phyloP scores from a whole-genome alignment of 1,140 invertebrate species.

The Cydia fagiglandana region DNA sequence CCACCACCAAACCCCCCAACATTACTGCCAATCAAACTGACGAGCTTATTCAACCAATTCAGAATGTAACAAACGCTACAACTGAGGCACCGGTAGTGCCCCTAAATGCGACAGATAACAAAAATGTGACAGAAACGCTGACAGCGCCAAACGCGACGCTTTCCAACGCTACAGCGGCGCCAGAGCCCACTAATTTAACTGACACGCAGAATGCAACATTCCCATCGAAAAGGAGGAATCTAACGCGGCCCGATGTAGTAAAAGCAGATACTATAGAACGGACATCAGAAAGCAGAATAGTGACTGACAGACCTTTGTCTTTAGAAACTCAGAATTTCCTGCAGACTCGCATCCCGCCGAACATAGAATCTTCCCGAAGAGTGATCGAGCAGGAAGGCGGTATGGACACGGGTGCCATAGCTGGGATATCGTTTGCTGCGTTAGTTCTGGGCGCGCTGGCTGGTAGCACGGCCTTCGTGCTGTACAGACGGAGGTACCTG shows the following conservation, averaged over 20 bases:
- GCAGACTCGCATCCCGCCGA: constrained; percentile 67
- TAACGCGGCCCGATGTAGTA: constrained; percentile 61
- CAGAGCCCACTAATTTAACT: constrained; percentile 33
- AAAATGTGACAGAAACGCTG: constrained; percentile 42
- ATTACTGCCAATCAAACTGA: constrained; percentile 45
- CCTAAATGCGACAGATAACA: constrained; percentile 37
- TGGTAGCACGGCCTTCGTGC: constrained; percentile 85
- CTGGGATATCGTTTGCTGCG: constrained; percentile 85
- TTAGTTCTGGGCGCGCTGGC: constrained; percentile 83
- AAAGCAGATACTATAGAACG: constrained; percentile 59
- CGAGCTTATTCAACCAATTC: constrained; percentile 23
- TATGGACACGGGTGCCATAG: constrained; percentile 85
- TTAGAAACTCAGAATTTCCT: constrained; percentile 62
- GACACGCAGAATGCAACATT: constrained; percentile 23
- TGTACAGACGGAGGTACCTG: constrained; percentile 87
- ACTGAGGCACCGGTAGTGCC: not conserved
- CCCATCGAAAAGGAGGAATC: constrained; percentile 46
- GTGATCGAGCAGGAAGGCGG: constrained; percentile 59
- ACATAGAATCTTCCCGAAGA: constrained; percentile 68
- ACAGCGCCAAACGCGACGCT: constrained; percentile 37
- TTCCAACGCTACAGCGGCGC: constrained; percentile 17
- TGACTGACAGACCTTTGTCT: constrained; percentile 72
- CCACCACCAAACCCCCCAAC: constrained; percentile 42
- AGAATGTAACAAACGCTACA: not conserved
- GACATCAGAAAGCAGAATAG: constrained; percentile 67